These are phyloP conservation scores for Cynodonichthys magdalenae DNA, from an alignment of 2,797 vertebrate genomes.

Conservation along the genomic window DNA sequence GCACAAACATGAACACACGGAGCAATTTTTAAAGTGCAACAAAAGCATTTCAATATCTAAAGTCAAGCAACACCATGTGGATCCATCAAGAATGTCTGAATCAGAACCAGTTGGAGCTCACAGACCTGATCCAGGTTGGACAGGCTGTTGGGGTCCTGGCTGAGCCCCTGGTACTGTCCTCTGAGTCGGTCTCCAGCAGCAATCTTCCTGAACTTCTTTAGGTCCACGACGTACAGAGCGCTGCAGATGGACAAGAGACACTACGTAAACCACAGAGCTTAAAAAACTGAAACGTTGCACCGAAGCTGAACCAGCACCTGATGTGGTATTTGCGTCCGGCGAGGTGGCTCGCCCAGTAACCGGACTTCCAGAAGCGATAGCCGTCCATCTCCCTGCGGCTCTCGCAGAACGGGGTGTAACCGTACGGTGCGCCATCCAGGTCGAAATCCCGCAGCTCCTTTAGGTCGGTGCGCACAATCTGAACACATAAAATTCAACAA, in stretches of 20 bases:
- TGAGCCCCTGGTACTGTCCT: slow-evolving; percentile 97
- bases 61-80: no score
- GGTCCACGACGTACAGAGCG: slow-evolving; percentile 95
- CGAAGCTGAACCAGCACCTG: slow-evolving; percentile 78
- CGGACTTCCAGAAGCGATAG: slow-evolving; percentile 97
- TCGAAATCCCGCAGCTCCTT: slow-evolving; percentile 94
- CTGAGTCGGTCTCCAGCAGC: slow-evolving; percentile 95
- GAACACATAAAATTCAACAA: background rate
- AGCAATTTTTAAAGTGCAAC: background rate
- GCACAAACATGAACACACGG: background rate
- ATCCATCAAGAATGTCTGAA: no score
- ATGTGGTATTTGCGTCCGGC: slow-evolving; percentile 97
- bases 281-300: background rate
- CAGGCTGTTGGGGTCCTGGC: slow-evolving; percentile 97
- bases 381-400: slow-evolving; percentile 97
- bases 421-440: slow-evolving; percentile 95
- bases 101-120: background rate
- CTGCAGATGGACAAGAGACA: slow-evolving; percentile 60
- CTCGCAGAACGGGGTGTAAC: slow-evolving; percentile 97
- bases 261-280: background rate
- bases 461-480: slow-evolving; percentile 98
- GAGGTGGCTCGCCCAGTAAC: slow-evolving; percentile 98
- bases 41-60: no score
- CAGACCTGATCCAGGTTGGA: slow-evolving; percentile 97
- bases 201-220: slow-evolving; percentile 98